Conservation (phyloP, 92 coral and sea anemone species). For the Porites evermanni region DNA sequence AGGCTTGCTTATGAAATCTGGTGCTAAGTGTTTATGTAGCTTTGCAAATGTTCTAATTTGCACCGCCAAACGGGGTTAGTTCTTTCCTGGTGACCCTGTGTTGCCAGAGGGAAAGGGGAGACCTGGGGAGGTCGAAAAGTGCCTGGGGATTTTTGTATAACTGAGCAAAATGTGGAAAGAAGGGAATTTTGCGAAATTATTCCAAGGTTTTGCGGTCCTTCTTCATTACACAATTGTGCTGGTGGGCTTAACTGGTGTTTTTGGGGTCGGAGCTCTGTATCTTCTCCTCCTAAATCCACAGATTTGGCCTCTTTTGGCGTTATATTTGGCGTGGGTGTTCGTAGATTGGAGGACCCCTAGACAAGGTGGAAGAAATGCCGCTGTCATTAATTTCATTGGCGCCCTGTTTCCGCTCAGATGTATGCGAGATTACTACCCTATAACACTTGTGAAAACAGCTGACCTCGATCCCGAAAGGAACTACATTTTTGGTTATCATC, state of each 20-base stretch:
- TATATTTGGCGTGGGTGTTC: constrained; percentile 60
- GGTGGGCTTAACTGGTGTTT: neutral
- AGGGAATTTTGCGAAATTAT: neutral
- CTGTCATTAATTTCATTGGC: neutral
- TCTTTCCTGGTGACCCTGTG: no score
- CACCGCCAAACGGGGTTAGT: no score
- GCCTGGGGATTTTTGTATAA: neutral
- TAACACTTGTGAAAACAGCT: constrained; percentile 57
- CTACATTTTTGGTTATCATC: constrained; percentile 79
- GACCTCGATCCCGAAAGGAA: constrained; percentile 59
- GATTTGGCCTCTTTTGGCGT: neutral
- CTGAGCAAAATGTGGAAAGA: neutral
- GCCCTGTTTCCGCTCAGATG: constrained; percentile 21
- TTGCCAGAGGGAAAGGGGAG: no score
- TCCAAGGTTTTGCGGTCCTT: neutral
- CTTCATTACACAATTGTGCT: neutral
- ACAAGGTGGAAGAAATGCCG: constrained; percentile 53
- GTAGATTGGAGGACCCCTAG: constrained; percentile 44
- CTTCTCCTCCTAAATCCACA: neutral
- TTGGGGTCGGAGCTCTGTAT: neutral
- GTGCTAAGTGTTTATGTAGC: no score
- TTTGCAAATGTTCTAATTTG: no score
- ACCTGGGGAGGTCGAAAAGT: no score
- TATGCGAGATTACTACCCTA: constrained; percentile 61
- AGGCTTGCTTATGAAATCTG: no score